Evolutionary conservation across 2,113 vertebrate genomes (phyloP).

Genomic region (Oenanthe oenanthe): DNA sequence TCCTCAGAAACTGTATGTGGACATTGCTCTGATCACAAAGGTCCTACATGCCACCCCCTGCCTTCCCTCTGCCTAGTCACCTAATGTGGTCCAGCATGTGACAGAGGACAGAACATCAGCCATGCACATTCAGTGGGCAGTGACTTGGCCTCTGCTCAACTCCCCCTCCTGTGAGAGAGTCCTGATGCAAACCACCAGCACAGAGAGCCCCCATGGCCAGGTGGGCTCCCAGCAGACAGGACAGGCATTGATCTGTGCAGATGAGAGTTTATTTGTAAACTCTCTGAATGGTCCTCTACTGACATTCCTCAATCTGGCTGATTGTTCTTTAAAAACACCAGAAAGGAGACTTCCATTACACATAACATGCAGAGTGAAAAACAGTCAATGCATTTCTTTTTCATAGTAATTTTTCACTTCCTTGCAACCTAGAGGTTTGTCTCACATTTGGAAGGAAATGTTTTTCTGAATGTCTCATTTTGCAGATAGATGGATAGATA

Average conservation of each 20-base stretch:
- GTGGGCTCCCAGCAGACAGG: background rate
- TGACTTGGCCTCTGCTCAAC: background rate
- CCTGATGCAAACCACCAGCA: background rate
- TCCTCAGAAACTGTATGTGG: background rate
- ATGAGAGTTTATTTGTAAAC: background rate
- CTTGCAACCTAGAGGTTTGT: background rate
- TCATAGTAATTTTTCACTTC: background rate
- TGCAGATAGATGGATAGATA: background rate
- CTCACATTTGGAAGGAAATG: background rate
- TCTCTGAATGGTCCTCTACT: background rate
- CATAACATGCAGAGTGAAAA: background rate
- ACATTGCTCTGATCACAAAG: background rate
- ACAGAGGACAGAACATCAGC: background rate
- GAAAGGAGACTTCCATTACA: background rate
- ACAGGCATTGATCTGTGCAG: background rate
- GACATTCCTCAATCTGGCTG: background rate
- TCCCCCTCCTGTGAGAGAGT: background rate
- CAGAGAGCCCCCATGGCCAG: background rate
- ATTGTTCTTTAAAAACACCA: background rate
- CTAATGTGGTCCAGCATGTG: background rate
- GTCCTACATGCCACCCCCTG: fast-evolving
- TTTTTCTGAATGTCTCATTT: background rate
- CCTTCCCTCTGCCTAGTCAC: background rate
- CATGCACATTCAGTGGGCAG: background rate
- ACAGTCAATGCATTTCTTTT: background rate